phyloP scores from a whole-genome alignment of 2,888 invertebrate species.

The Ennomos fuscantarius region DNA sequence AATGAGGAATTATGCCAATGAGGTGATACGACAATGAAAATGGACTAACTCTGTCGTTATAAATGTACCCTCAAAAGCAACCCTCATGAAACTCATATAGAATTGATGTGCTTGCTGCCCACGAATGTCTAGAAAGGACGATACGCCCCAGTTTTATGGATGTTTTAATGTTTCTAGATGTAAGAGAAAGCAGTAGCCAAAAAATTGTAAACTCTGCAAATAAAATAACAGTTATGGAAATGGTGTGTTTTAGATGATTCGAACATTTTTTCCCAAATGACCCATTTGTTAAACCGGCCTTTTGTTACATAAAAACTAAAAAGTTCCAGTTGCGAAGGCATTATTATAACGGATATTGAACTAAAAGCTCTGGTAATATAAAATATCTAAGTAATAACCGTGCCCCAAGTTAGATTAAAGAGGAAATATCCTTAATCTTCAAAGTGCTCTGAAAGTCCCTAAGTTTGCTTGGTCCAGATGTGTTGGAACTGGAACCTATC shows the following conservation, averaged over 20 bases:
- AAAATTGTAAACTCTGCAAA: slow-evolving; percentile 20
- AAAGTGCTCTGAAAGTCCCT: slow-evolving; percentile 44
- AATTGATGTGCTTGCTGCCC: slow-evolving; percentile 58
- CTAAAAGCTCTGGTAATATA: slow-evolving; percentile 16
- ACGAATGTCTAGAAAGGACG: slow-evolving; percentile 44
- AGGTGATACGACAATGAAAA: no score
- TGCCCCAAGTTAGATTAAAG: slow-evolving; percentile 27
- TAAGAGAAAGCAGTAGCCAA: slow-evolving; percentile 28
- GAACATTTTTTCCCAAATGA: no score
- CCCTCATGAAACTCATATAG: slow-evolving; percentile 54
- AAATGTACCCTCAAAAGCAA: slow-evolving; percentile 56
- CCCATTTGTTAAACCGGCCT: no score
- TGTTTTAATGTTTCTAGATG: slow-evolving; percentile 45
- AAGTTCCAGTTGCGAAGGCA: background rate
- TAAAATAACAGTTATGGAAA: background rate
- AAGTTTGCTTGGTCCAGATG: slow-evolving; percentile 54
- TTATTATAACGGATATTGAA: slow-evolving; percentile 8
- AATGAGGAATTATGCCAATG: no score
- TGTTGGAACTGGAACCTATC: slow-evolving; percentile 39
- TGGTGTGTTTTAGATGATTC: no score
- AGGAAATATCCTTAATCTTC: slow-evolving; percentile 30
- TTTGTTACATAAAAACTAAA: background rate
- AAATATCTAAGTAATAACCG: slow-evolving; percentile 20
- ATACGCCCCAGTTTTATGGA: slow-evolving; percentile 47
- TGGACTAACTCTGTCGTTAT: slow-evolving; percentile 51